Evolutionary conservation across 2,113 vertebrate genomes (phyloP).

Genomic region (Tachycineta bicolor): DNA sequence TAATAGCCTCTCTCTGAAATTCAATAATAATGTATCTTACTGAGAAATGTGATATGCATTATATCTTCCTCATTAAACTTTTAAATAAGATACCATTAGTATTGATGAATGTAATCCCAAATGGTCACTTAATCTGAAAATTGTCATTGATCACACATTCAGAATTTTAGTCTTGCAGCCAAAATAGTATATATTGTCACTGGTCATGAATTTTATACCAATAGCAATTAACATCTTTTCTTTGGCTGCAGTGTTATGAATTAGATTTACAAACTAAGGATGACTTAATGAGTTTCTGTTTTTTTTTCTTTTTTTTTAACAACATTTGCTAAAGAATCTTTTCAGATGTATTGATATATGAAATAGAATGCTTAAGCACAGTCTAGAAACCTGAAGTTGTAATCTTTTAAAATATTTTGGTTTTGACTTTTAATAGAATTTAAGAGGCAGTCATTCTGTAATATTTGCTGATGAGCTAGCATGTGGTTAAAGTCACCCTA

Average conservation of each 20-base stretch:
- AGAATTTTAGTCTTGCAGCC: conserved; percentile 3
- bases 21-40: conserved; percentile 20
- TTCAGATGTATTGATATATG: not conserved
- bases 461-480: not conserved
- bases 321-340: not conserved
- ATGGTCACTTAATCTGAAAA: conserved; percentile 51
- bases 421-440: not conserved
- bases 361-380: not conserved
- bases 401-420: not conserved
- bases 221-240: not conserved
- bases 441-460: not conserved
- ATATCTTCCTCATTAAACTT: conserved; percentile 45
- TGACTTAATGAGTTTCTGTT: not conserved
- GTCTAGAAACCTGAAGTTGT: not conserved
- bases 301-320: not conserved
- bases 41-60: conserved; percentile 34
- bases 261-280: not conserved
- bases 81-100: conserved; percentile 55
- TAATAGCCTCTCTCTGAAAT: conserved; percentile 7
- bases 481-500: not conserved
- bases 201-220: not conserved
- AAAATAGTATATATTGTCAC: not conserved
- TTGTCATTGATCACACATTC: conserved; percentile 35
- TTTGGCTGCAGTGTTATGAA: not conserved
- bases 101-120: conserved; percentile 50